phyloP scores from a whole-genome alignment of 2,888 invertebrate genomes.

The Melanostoma scalare region DNA sequence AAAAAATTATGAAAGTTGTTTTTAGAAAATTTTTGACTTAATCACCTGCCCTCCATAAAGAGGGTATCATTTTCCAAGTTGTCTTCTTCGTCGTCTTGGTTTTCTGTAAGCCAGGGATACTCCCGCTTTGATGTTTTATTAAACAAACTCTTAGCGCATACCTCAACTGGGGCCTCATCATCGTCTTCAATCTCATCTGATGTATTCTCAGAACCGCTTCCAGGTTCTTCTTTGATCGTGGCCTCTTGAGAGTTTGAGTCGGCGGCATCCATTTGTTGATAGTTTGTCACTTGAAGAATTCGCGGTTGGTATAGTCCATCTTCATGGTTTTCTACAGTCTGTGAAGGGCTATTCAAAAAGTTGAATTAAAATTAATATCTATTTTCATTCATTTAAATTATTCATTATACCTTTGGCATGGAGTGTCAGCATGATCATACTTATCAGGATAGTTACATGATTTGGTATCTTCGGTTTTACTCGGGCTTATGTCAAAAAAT shows the following conservation, averaged over 20 bases:
- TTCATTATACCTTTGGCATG: conserved; percentile 34
- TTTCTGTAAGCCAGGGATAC: conserved; percentile 82
- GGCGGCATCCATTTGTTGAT: conserved; percentile 74
- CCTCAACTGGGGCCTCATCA: conserved; percentile 59
- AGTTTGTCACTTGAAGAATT: conserved; percentile 81
- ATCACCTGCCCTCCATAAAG: conserved; percentile 62
- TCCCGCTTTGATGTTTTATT: conserved; percentile 78
- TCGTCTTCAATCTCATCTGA: conserved; percentile 50
- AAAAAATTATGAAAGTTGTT: not conserved
- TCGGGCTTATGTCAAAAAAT: conserved; percentile 74
- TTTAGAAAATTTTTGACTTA: not conserved
- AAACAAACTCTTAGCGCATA: conserved; percentile 81
- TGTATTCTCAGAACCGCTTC: conserved; percentile 38
- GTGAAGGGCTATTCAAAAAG: conserved; percentile 15
- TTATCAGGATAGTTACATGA: conserved; percentile 66
- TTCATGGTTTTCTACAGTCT: conserved; percentile 28
- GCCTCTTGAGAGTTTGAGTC: conserved; percentile 56
- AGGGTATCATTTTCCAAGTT: conserved; percentile 51
- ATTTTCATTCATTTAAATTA: not conserved
- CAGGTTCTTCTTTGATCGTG: conserved; percentile 66
- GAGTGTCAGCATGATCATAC: conserved; percentile 35
- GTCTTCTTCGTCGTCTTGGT: conserved; percentile 40
- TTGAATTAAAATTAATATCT: not conserved
- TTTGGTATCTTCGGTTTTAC: conserved; percentile 71
- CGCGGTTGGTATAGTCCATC: conserved; percentile 77